Evolutionary conservation across 35 echinoderm and acorn worm genomes (phyloP).

Genomic region (Acanthaster planci): DNA sequence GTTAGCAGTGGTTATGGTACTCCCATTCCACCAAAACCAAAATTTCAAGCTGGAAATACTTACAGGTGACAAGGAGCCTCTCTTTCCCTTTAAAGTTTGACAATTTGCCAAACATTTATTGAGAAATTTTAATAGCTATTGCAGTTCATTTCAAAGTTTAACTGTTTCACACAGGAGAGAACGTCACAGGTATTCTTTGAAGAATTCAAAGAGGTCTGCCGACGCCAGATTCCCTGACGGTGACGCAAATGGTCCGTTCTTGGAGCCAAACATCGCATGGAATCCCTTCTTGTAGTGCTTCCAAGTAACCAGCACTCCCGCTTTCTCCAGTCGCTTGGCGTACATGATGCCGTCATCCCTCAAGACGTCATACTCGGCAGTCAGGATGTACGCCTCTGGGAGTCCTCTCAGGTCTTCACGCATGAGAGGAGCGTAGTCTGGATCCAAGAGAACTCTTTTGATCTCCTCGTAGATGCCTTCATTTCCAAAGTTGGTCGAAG

Average conservation of each 20-base stretch:
- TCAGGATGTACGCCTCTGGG: slow-evolving; percentile 60
- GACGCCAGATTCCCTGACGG: slow-evolving; percentile 2
- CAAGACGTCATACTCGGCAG: slow-evolving; percentile 52
- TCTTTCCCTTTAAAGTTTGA: no score
- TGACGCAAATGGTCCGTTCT: background rate
- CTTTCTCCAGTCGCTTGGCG: slow-evolving; percentile 50
- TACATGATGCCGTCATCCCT: slow-evolving; percentile 83
- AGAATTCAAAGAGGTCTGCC: slow-evolving; percentile 29
- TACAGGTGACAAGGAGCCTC: no score
- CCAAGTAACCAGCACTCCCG: slow-evolving; percentile 62
- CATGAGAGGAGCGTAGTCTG: slow-evolving; percentile 52
- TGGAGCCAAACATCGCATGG: slow-evolving; percentile 29
- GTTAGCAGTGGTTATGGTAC: no score
- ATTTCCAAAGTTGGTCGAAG: background rate
- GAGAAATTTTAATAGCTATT: no score
- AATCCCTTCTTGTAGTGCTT: slow-evolving; percentile 51
- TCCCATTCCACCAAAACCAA: no score
- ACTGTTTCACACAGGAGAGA: no score
- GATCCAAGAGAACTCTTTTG: slow-evolving; percentile 19
- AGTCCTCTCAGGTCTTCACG: slow-evolving; percentile 58
- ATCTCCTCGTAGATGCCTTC: slow-evolving; percentile 37
- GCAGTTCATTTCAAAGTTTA: no score
- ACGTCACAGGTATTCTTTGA: slow-evolving; percentile 15
- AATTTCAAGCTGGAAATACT: no score
- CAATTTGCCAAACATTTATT: no score